A percentile compares a stretch with the other conserved stretches of the same genome.
Evolutionary conservation across 2,888 invertebrate species (phyloP).

Genomic region (Biston stratarius): DNA sequence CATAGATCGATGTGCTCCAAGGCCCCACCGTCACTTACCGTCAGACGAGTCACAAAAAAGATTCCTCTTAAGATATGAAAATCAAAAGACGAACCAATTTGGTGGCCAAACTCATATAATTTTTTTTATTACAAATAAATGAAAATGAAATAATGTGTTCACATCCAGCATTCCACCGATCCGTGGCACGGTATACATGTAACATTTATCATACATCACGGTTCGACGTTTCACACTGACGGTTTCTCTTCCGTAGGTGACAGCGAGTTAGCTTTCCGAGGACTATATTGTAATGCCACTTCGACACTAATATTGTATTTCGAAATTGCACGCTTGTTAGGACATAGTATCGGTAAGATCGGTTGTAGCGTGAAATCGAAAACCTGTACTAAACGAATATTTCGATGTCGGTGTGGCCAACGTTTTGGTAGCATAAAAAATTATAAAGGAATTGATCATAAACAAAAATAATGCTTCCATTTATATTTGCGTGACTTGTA

Average conservation of each 20-base stretch:
- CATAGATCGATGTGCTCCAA: too few species aligned
- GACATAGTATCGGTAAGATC: slow-evolving; percentile 6
- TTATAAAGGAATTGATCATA: too few species aligned
- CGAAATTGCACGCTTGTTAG: slow-evolving; percentile 36
- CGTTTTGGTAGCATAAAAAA: background rate
- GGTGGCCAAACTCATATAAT: too few species aligned
- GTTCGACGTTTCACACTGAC: slow-evolving; percentile 76
- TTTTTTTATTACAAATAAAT: too few species aligned
- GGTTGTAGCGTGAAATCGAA: slow-evolving; percentile 9
- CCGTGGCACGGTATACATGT: slow-evolving; percentile 57
- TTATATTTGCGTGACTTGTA: too few species aligned
- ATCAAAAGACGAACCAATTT: too few species aligned
- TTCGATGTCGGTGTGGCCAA: background rate
- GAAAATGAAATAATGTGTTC: slow-evolving; percentile 6
- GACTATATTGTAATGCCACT: slow-evolving; percentile 69
- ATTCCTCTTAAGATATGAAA: too few species aligned
- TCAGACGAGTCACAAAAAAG: too few species aligned
- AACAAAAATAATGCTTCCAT: too few species aligned
- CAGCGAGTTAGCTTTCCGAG: slow-evolving; percentile 69
- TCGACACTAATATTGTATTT: slow-evolving; percentile 41
- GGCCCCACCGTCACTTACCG: too few species aligned
- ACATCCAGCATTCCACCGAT: slow-evolving; percentile 52
- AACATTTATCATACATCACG: slow-evolving; percentile 84
- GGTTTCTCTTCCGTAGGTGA: slow-evolving; percentile 80
- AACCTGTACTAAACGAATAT: background rate